Conservation (phyloP, 1,140 invertebrate species). For the Diachasma alloeum region DNA sequence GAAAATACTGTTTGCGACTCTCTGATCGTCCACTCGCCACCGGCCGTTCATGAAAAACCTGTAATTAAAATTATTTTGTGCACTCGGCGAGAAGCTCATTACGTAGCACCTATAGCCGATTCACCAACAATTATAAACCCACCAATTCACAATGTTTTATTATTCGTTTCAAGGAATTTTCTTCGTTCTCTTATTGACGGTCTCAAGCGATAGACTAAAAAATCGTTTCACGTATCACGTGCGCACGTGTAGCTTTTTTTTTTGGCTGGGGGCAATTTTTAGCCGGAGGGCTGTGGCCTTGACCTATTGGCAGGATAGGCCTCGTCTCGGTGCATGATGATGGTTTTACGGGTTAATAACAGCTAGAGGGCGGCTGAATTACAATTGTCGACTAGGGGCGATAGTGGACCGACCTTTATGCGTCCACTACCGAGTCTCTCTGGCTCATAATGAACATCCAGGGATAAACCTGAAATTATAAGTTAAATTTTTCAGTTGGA, state of each 20-base stretch:
- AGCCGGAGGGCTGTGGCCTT: neutral
- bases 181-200: neutral
- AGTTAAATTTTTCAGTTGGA: neutral
- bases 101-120: neutral
- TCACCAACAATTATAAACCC: neutral
- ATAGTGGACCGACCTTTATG: conserved; percentile 78
- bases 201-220: neutral
- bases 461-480: conserved; percentile 68
- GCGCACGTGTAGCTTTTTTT: neutral
- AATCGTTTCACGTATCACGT: neutral
- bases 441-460: conserved; percentile 81
- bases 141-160: neutral
- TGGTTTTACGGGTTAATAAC: conserved; percentile 16
- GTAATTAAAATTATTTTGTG: conserved; percentile 11
- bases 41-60: conserved; percentile 13
- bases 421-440: conserved; percentile 73
- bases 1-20: conserved; percentile 46
- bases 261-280: neutral
- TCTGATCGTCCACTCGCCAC: conserved; percentile 23
- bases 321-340: conserved; percentile 23
- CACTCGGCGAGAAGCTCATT: conserved; percentile 12
- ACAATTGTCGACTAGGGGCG: conserved; percentile 78
- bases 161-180: too few relatives aligned
- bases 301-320: conserved; percentile 19
- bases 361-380: conserved; percentile 75